Evolutionary conservation across 2,113 vertebrate species (phyloP).

Genomic region (Mystacornis crossleyi): DNA sequence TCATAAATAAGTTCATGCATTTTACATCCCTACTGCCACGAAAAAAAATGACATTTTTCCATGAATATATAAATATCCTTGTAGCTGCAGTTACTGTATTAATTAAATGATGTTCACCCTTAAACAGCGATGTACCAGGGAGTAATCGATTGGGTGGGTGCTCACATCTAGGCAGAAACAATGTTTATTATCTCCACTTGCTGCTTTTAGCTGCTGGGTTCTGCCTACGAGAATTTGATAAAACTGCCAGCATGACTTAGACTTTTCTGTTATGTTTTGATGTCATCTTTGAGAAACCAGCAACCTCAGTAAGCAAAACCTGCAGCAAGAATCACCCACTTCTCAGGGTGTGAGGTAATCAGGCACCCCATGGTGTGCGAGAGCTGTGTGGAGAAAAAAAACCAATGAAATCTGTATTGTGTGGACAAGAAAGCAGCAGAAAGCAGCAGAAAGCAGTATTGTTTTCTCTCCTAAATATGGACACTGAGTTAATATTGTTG

Average conservation of each 20-base stretch:
- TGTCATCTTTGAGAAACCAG: background rate
- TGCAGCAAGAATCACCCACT: background rate
- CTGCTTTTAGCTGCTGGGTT: background rate
- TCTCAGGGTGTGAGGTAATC: background rate
- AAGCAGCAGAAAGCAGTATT: background rate
- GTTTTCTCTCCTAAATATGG: background rate
- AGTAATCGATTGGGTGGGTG: background rate
- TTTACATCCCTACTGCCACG: background rate
- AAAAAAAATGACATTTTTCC: background rate
- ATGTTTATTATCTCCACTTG: background rate
- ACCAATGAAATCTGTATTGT: background rate
- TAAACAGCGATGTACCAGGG: background rate
- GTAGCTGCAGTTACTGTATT: background rate
- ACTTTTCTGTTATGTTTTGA: background rate
- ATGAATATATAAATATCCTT: constrained; percentile 12
- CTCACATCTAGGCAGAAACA: background rate
- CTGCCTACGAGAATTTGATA: background rate
- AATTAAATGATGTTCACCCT: constrained; percentile 14
- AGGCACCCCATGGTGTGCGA: background rate
- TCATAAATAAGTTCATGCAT: constrained; percentile 35
- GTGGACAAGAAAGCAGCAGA: background rate
- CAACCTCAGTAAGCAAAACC: background rate
- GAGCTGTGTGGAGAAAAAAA: background rate
- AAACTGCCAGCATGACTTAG: background rate
- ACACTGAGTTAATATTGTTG: background rate